Conservation (phyloP, 2,113 vertebrate species). For the Gasterosteus aculeatus region DNA sequence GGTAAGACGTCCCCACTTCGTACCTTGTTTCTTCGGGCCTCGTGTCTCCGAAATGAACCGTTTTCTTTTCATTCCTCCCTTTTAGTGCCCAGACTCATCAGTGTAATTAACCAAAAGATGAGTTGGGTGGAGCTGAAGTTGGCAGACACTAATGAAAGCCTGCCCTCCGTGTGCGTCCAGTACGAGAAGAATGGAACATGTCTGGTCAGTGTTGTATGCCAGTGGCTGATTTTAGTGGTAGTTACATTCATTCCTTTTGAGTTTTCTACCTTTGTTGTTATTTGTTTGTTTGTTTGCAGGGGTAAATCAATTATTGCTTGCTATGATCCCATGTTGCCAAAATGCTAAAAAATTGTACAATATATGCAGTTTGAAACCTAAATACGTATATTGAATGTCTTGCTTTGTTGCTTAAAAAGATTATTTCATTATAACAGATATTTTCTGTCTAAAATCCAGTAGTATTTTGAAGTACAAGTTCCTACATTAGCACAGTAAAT, state of each 20-base stretch:
- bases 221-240: background rate
- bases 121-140: slow-evolving; percentile 61
- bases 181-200: slow-evolving; percentile 64
- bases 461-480: background rate
- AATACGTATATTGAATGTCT: background rate
- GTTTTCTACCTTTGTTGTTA: background rate
- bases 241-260: background rate
- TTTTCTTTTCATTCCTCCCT: background rate
- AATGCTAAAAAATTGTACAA: no score
- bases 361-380: background rate
- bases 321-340: no score
- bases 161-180: slow-evolving; percentile 63
- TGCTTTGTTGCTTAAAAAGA: background rate
- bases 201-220: slow-evolving; percentile 54
- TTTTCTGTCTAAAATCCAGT: background rate
- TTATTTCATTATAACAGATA: no score
- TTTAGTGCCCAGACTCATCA: slow-evolving; percentile 62
- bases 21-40: background rate
- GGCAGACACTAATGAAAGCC: background rate
- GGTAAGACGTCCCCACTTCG: slow-evolving; percentile 41
- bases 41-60: background rate
- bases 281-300: background rate
- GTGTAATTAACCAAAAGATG: slow-evolving; percentile 9
- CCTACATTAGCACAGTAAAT: background rate
- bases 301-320: background rate